Percentiles rank a stretch among this genome's conserved stretches.
These are phyloP conservation scores for Geococcyx californianus DNA, from an alignment of 2,113 vertebrate genomes.

Conservation along the genomic window DNA sequence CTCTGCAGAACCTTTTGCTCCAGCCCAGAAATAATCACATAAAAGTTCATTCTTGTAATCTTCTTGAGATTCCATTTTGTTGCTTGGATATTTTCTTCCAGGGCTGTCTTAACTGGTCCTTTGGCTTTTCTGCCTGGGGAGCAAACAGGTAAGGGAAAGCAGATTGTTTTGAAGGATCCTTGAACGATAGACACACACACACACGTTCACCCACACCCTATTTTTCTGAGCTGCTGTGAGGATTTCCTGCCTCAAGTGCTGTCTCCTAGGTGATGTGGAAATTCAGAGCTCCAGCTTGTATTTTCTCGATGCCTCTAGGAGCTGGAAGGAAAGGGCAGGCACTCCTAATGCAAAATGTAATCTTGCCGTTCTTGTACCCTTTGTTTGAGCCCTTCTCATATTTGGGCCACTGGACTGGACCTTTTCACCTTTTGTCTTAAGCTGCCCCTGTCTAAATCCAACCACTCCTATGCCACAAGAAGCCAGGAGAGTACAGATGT, in stretches of 20 bases:
- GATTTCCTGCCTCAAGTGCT: conserved; percentile 7
- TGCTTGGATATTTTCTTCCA: neutral
- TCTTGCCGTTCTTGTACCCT: neutral
- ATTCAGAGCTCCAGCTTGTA: neutral
- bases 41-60: neutral
- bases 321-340: neutral
- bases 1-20: neutral
- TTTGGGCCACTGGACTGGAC: neutral
- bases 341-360: neutral
- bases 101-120: neutral
- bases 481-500: neutral
- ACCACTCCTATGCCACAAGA: neutral
- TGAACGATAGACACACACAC: neutral
- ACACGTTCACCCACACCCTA: no score
- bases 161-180: neutral
- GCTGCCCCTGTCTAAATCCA: neutral
- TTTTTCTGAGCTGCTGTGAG: neutral
- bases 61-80: neutral
- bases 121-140: neutral
- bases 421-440: neutral
- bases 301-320: neutral
- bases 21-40: neutral
- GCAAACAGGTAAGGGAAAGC: neutral
- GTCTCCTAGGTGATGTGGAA: conserved; percentile 34
- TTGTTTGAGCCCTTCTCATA: neutral